Evolutionary conservation across 2,113 vertebrate species (phyloP).

Genomic region (Hydropotes inermis): DNA sequence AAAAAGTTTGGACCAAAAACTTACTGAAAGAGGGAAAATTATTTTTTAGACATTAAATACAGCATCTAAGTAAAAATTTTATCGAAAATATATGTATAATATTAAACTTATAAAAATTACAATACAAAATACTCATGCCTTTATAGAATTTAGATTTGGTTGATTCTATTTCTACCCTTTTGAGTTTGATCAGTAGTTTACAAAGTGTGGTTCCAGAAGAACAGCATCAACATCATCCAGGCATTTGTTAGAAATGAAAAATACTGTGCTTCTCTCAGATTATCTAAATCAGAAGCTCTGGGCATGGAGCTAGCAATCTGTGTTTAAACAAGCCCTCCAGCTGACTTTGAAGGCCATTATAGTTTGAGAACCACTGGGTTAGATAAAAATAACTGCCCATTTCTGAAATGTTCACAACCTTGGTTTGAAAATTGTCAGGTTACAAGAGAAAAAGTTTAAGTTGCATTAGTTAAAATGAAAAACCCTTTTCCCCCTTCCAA

Average conservation of each 20-base stretch:
- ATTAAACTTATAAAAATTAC: slow-evolving; percentile 31
- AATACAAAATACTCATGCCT: not conserved
- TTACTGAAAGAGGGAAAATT: slow-evolving; percentile 55
- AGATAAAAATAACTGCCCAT: slow-evolving; percentile 19
- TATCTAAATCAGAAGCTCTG: slow-evolving; percentile 4
- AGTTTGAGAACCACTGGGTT: slow-evolving; percentile 12
- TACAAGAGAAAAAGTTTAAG: slow-evolving; percentile 26
- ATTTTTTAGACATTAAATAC: slow-evolving; percentile 55
- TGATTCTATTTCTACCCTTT: not conserved
- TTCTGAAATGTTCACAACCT: slow-evolving; percentile 21
- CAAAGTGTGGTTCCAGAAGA: not conserved
- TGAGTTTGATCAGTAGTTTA: not conserved
- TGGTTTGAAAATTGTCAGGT: not conserved
- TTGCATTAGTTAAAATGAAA: slow-evolving; percentile 1
- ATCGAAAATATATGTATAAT: not conserved
- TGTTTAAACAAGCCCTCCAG: not conserved
- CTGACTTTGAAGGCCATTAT: not conserved
- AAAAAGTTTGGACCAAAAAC: slow-evolving; percentile 62
- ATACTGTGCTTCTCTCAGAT: not conserved
- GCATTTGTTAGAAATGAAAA: not conserved
- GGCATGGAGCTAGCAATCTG: not conserved
- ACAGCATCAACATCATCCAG: not conserved
- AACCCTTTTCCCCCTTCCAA: not conserved
- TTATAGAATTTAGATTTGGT: slow-evolving; percentile 16
- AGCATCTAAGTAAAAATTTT: slow-evolving; percentile 5